Evolutionary conservation across 1,140 invertebrate genomes (phyloP), one percentile per base, ranked within the genome.

Genomic region (Acromyrmex charruanus): DNA sequence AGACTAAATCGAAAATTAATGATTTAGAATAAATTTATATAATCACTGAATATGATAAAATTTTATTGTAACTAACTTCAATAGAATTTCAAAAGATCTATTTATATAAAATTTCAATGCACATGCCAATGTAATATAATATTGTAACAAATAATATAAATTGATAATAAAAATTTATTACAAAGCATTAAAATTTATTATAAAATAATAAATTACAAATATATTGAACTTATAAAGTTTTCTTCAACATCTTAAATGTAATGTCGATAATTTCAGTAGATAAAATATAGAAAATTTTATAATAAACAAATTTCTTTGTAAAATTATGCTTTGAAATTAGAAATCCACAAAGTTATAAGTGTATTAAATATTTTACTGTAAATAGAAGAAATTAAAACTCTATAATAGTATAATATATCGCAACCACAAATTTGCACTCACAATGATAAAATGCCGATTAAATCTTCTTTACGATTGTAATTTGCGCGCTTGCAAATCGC

Each of bases 401-500:
- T 16, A 16, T 21, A 21, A 44, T 59, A 25, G 25, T 25, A 25
- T 25, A 25, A 25, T 25, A 16, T 61, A 35, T 35, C 9, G 12
- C 7, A 72, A 59, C 4, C 18, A 84, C 14, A 74, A 49, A 74
- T 61, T 82, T 35, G 18, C 14, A 4, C 18, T 79, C 18, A 2
- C 9, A 16, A 35, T 6, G 51, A n/a, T 18, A 55, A 16, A 68
- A 28, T 9, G 39, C 18, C 44, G 28, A 84, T 84, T 84, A 74
- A 84, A 74, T 4, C 58, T 61, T 59, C 53, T 59, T 75, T 74
- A 65, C 1, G 53, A 71, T 49, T 58, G 10, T 61, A 84, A 84
- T 75, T 61, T 59, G 28, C 39, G 69, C 28, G 55, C 69, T 84
- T 63, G 55, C 25, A 75, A 74, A 61, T 63, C 21, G 25, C 18